These are phyloP conservation scores for Microtus oregoni DNA, from an alignment of 2,113 vertebrate species.

Conservation along the genomic window DNA sequence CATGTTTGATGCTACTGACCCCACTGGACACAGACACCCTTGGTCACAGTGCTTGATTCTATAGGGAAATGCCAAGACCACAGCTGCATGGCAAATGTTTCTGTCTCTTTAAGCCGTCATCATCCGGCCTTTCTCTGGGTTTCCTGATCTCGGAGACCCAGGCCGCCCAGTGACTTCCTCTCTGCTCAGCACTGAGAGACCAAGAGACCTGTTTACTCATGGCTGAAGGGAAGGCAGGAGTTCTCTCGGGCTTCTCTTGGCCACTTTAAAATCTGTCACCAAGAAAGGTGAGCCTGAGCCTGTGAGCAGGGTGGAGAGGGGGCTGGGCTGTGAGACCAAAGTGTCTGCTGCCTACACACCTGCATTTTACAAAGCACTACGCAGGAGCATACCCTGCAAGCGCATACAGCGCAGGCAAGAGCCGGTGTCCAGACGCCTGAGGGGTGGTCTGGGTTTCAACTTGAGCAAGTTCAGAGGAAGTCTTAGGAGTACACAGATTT, in stretches of 20 bases:
- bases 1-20: background rate
- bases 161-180: constrained; percentile 15
- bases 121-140: background rate
- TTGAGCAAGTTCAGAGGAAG: background rate
- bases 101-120: constrained; percentile 47
- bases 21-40: background rate
- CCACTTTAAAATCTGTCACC: constrained; percentile 2
- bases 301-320: background rate
- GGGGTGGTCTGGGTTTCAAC: background rate
- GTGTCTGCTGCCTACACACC: background rate
- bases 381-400: accelerated
- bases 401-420: too few relatives aligned
- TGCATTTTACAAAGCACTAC: background rate
- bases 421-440: background rate
- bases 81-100: background rate
- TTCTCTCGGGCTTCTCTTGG: background rate
- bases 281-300: background rate
- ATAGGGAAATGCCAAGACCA: background rate
- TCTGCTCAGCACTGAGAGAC: background rate
- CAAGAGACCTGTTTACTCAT: background rate
- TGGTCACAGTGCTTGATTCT: background rate
- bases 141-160: background rate
- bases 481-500: background rate
- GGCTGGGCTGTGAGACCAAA: background rate
- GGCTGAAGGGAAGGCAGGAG: background rate